Percentiles rank a stretch among this genome's conserved stretches.
phyloP scores from a whole-genome alignment of 2,113 vertebrate species.

The Mus spicilegus region DNA sequence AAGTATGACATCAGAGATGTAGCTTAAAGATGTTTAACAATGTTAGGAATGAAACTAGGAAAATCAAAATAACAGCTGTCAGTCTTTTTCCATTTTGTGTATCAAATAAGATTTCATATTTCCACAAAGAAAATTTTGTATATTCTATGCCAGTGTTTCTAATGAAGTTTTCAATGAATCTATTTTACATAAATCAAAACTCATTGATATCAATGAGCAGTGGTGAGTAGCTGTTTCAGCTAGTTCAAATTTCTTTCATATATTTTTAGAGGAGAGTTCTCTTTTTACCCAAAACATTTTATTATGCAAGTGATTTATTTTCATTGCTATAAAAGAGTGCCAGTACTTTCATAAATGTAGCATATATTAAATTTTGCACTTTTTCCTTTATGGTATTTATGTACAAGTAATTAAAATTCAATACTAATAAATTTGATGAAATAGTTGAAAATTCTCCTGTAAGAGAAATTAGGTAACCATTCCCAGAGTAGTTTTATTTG shows the following conservation, averaged over 20 bases:
- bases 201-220: too few relatives aligned
- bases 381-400: constrained; percentile 12
- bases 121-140: background rate
- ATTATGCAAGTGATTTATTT: constrained; percentile 7
- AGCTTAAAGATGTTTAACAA: background rate
- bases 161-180: background rate
- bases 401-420: background rate
- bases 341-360: background rate
- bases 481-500: background rate
- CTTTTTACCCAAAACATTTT: background rate
- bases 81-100: constrained; percentile 27
- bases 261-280: background rate
- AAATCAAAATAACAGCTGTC: constrained; percentile 37
- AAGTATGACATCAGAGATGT: background rate
- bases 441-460: background rate
- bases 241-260: background rate
- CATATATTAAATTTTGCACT: constrained; percentile 22
- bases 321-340: background rate
- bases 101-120: constrained; percentile 27
- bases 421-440: background rate
- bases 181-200: background rate
- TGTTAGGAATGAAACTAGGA: background rate
- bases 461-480: constrained; percentile 17
- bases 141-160: background rate
- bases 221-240: background rate